These are phyloP conservation scores for Rugalucina vietnamica DNA, from an alignment of 2,888 invertebrate genomes.

Conservation along the genomic window DNA sequence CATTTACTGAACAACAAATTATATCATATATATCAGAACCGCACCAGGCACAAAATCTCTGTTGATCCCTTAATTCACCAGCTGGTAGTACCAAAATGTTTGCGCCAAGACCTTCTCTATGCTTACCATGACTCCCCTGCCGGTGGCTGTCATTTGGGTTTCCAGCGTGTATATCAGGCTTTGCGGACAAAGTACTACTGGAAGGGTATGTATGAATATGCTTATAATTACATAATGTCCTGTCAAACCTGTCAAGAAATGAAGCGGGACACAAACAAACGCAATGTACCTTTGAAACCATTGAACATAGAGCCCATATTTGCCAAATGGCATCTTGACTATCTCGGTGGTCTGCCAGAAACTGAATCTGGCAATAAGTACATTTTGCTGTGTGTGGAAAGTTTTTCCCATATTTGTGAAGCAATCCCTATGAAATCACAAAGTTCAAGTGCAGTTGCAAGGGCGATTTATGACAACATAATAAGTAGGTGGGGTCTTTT, in stretches of 20 bases:
- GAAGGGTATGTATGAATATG: neutral
- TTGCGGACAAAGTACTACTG: neutral
- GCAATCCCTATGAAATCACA: conserved; percentile 24
- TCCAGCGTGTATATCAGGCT: neutral
- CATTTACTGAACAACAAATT: neutral
- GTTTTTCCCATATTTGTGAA: conserved; percentile 8
- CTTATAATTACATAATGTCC: neutral
- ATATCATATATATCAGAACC: neutral
- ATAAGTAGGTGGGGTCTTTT: conserved; percentile 8
- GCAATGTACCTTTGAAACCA: neutral
- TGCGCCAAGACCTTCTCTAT: neutral
- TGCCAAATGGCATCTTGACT: neutral
- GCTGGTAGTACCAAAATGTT: neutral
- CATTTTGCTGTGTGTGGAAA: neutral
- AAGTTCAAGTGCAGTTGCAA: neutral
- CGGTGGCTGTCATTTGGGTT: neutral
- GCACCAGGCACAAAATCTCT: neutral
- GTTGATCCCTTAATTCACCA: neutral
- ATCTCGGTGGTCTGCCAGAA: neutral
- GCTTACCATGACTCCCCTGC: conserved; percentile 4
- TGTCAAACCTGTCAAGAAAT: conserved; percentile 13
- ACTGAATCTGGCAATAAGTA: conserved; percentile 2
- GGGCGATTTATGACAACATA: conserved; percentile 1
- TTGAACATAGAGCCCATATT: neutral
- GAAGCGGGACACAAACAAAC: neutral